Evolutionary conservation across 2,113 vertebrate genomes (phyloP), one percentile per base, ranked within the genome.

Genomic region (Seriola rivoliana): DNA sequence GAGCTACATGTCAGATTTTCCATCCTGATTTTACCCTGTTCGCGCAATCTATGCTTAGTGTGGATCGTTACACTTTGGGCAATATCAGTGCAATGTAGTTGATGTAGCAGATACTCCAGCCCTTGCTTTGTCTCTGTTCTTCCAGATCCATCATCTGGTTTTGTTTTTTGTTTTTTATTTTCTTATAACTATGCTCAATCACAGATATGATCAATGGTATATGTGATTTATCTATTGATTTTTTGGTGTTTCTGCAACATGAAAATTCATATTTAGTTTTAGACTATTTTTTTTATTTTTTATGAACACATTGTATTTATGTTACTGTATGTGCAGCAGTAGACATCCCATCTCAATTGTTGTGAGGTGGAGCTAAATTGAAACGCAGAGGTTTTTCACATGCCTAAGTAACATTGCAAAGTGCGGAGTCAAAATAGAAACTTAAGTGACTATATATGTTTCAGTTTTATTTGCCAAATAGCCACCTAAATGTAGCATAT

Each of bases 151-250:
- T 71, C 16, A 21, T 55, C 25, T 71, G 54, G 5, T 60, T 73
- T 1, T 34, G 13, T 60, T 59, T 21, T 58, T 3, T n/a, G 29
- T 64, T 9, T 46, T 46, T n/a, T 66, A 11, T 71, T 23, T 29
- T 55, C n/a, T 58, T 3, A 2, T 23, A 78, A 25, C 21, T 14
- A 11, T 60, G 11, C 32, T 44, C 11, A 66, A 4, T 50, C 12
- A 71, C 54, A 58, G 13, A 57, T 67, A 57, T 76, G 50, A 67
- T 34, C 36, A 69, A 8, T 69, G 42, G 40, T 4, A 36, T 58
- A 0, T 2, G 40, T 36, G 34, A 36, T 36, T 54, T 21, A n/a
- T 21, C 7, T 19, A 36, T 10, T 36, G 29, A 29, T 25, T 7
- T 17, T 69, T 36, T 57, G 9, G 14, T 50, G 19, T 34, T 59